phyloP scores from a whole-genome alignment of 2,113 vertebrate genomes.

The Ornithorhynchus anatinus region DNA sequence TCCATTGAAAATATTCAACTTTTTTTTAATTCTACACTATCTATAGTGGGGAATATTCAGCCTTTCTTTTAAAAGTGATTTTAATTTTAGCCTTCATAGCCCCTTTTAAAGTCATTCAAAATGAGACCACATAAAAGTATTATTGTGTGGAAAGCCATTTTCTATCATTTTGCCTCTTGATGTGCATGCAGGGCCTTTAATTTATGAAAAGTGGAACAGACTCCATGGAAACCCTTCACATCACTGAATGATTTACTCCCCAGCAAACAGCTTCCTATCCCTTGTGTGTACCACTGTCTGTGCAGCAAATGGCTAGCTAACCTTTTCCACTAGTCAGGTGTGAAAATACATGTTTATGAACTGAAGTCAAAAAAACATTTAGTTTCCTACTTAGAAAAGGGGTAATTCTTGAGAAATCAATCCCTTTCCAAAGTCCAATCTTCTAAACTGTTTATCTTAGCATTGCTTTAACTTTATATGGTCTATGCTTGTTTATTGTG shows the following conservation, averaged over 20 bases:
- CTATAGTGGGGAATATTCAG: too few species aligned
- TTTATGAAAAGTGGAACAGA: background rate
- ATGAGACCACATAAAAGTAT: conserved; percentile 17
- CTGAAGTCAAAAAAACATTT: background rate
- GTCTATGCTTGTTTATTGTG: background rate
- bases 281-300: conserved; percentile 10
- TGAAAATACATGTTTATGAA: background rate
- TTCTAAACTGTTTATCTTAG: background rate
- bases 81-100: conserved; percentile 13
- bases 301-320: background rate
- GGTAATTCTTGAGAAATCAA: background rate
- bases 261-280: background rate
- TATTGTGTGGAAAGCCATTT: conserved; percentile 34
- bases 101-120: conserved; percentile 13
- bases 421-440: background rate
- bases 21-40: too few species aligned
- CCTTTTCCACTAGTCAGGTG: background rate
- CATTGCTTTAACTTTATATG: background rate
- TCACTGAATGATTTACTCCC: conserved; percentile 21
- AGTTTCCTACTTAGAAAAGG: background rate
- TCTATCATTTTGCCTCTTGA: conserved; percentile 25
- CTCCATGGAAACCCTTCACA: conserved; percentile 35
- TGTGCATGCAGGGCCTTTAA: background rate
- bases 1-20: too few species aligned
- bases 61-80: background rate